Conservation (phyloP, 2,888 invertebrate species). For the Cenopis cana region DNA sequence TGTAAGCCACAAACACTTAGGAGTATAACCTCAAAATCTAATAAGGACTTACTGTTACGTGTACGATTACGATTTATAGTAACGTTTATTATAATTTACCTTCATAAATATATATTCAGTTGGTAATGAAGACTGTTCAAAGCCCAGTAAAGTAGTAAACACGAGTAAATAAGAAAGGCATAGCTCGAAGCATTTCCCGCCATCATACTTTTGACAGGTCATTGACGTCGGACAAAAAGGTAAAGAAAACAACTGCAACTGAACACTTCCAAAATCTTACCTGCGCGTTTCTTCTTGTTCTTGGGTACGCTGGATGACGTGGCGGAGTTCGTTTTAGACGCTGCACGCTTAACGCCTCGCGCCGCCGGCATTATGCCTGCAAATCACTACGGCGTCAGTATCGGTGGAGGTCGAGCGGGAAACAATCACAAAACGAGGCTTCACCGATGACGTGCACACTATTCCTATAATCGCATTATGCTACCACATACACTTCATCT, state of each 20-base stretch:
- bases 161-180: constrained; percentile 51
- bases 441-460: constrained; percentile 74
- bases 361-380: constrained; percentile 83
- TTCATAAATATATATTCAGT: neutral
- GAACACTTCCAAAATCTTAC: constrained; percentile 63
- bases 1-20: neutral
- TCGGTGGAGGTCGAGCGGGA: constrained; percentile 72
- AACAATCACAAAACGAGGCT: constrained; percentile 63
- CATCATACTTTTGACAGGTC: constrained; percentile 82
- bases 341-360: constrained; percentile 80
- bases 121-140: constrained; percentile 30
- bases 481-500: constrained; percentile 68
- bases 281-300: constrained; percentile 82
- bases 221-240: constrained; percentile 78
- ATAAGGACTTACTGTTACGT: neutral
- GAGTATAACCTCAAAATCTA: constrained; percentile 39
- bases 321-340: constrained; percentile 73
- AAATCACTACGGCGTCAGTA: constrained; percentile 81
- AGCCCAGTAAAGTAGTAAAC: constrained; percentile 55
- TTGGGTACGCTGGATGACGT: constrained; percentile 71
- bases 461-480: constrained; percentile 74
- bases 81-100: neutral
- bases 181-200: constrained; percentile 76
- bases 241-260: constrained; percentile 80
- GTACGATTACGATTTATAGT: neutral